Evolutionary conservation across 2,888 invertebrate genomes (phyloP), one percentile per base, ranked within the genome.

Genomic region (Tenthredo mesomela): DNA sequence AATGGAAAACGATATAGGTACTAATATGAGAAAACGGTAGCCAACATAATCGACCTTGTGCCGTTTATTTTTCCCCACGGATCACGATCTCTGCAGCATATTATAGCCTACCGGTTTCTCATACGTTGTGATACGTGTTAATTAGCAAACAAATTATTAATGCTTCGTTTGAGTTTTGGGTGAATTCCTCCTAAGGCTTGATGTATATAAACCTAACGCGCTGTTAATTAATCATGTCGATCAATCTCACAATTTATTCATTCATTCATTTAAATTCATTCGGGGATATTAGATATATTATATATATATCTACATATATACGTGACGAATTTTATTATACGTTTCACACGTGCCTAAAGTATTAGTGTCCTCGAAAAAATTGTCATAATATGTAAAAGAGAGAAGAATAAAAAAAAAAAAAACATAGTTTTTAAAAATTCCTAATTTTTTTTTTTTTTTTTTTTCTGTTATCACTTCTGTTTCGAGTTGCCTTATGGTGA

Each of bases 141-240:
- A 73, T 73, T 73, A 15, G 21, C n/a, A 43, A 43, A 73, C 10
- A n/a, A 73, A 73, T 73, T 73, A 73, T 73, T 73, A 40, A 73
- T 43, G 71, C 71, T 40, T 43, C 21, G 3, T 43, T 37, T 43
- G 43, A 73, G 40, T 73, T 73, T 73, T 43, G 21, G 71, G 43
- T 40, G 67, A 67, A 67, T 67, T 67, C 61, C 70, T 73, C 15
- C 25, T 21, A 73, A 5, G 12, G 1, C 9, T 43, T 21, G 21
- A 71, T 40, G 10, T 18, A 9, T 21, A 43, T 70, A 37, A 15
- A 21, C 10, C 12, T 2, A 15, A 67, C 29, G 9, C 70, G 33
- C 7, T 37, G 5, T 33, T 37, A 37, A 70, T 70, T 70, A 61
- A 61, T 21, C 61, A 25, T 25, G 61, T 61, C 61, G 25, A 61